A percentile compares a stretch with the other conserved stretches of the same genome.
Conservation (phyloP, 2,113 vertebrate species). For the Gasterosteus aculeatus region DNA sequence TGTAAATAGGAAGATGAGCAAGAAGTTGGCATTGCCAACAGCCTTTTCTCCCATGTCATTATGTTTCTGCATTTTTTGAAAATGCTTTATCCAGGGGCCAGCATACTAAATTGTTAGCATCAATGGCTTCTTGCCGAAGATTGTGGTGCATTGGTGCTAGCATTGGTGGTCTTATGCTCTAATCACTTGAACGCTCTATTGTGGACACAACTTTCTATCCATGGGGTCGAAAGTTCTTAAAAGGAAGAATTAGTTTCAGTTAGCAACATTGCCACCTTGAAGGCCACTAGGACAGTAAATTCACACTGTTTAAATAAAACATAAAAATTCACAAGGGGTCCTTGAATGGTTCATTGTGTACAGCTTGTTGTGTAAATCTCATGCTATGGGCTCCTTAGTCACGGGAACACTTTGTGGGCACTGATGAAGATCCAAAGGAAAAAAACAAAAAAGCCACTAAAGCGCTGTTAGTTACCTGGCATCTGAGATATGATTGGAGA, state of each 20-base stretch:
- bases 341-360: neutral
- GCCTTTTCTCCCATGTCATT: neutral
- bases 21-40: neutral
- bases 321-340: neutral
- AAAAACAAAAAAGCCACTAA: neutral
- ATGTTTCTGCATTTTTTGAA: neutral
- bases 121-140: too few relatives aligned
- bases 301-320: neutral
- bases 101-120: too few relatives aligned
- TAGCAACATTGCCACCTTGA: neutral
- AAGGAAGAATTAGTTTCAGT: neutral
- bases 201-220: too few relatives aligned
- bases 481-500: conserved; percentile 67
- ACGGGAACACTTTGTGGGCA: neutral
- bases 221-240: neutral
- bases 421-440: neutral
- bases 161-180: too few relatives aligned
- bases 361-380: neutral
- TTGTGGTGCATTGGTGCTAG: too few relatives aligned
- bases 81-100: too few relatives aligned
- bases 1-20: neutral
- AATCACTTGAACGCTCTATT: too few relatives aligned
- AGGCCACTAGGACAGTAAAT: neutral
- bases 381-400: neutral
- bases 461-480: conserved; percentile 55